phyloP scores from a whole-genome alignment of 2,888 invertebrate genomes.

The Cinara cedri region DNA sequence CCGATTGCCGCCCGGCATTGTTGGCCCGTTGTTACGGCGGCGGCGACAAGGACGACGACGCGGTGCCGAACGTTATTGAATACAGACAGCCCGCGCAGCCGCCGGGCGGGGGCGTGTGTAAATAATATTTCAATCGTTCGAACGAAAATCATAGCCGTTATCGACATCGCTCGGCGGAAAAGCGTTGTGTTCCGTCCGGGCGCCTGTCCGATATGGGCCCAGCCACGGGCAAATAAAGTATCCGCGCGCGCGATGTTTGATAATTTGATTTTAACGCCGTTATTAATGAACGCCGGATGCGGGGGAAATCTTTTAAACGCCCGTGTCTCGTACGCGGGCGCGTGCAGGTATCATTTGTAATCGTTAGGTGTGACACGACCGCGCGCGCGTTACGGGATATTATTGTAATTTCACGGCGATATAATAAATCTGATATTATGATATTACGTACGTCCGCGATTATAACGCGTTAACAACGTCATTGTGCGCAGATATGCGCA shows the following conservation, averaged over 20 bases:
- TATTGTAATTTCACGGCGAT: not conserved
- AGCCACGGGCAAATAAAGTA: not conserved
- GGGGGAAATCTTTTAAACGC: conserved; percentile 26
- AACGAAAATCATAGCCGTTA: too few species aligned
- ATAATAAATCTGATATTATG: conserved; percentile 17
- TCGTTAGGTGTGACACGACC: conserved; percentile 33
- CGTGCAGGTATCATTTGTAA: conserved; percentile 16
- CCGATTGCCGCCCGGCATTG: too few species aligned
- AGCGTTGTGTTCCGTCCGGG: too few species aligned
- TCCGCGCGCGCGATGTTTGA: conserved; percentile 15
- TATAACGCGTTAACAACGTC: not conserved
- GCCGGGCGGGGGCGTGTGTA: too few species aligned
- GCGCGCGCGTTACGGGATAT: not conserved
- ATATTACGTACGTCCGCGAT: not conserved
- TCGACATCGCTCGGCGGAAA: too few species aligned
- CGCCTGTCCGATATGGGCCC: too few species aligned
- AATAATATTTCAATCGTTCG: too few species aligned
- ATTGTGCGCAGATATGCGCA: too few species aligned
- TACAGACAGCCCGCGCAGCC: too few species aligned
- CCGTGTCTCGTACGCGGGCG: not conserved
- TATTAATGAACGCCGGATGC: conserved; percentile 32
- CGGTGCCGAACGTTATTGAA: too few species aligned
- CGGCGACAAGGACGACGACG: too few species aligned
- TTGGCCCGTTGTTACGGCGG: too few species aligned
- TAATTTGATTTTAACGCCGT: conserved; percentile 32